Evolutionary conservation across 2,797 vertebrate species (phyloP).

Genomic region (Glossophaga mutica): DNA sequence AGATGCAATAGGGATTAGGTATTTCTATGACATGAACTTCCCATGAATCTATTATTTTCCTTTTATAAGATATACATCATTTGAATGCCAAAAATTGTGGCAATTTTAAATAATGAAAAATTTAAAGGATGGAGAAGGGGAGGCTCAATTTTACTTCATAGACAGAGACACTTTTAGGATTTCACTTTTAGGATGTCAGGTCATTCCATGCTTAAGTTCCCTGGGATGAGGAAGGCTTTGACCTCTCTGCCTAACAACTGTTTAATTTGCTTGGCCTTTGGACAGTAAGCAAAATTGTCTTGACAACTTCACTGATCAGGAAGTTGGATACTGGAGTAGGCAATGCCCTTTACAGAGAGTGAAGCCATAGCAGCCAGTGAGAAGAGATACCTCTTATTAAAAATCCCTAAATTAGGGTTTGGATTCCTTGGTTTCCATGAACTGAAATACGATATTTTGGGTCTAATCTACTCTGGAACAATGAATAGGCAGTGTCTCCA

Average conservation of each 20-base stretch:
- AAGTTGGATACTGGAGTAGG: not conserved
- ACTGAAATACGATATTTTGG: not conserved
- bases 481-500: not conserved
- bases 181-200: not conserved
- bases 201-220: not conserved
- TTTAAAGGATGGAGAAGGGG: not conserved
- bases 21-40: not conserved
- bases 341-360: not conserved
- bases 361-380: not conserved
- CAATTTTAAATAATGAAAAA: not conserved
- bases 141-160: not conserved
- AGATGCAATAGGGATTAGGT: no score
- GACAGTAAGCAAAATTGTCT: not conserved
- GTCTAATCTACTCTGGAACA: not conserved
- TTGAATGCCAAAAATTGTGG: not conserved
- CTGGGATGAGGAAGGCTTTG: not conserved
- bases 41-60: not conserved
- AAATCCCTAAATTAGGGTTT: not conserved
- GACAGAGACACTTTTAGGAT: not conserved
- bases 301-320: not conserved
- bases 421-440: no score
- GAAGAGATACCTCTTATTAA: not conserved
- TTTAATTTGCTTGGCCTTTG: no score
- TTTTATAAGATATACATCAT: not conserved
- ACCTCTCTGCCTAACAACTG: not conserved